Evolutionary conservation across 2,888 invertebrate genomes (phyloP).

Genomic region (Calliopum simillimum): DNA sequence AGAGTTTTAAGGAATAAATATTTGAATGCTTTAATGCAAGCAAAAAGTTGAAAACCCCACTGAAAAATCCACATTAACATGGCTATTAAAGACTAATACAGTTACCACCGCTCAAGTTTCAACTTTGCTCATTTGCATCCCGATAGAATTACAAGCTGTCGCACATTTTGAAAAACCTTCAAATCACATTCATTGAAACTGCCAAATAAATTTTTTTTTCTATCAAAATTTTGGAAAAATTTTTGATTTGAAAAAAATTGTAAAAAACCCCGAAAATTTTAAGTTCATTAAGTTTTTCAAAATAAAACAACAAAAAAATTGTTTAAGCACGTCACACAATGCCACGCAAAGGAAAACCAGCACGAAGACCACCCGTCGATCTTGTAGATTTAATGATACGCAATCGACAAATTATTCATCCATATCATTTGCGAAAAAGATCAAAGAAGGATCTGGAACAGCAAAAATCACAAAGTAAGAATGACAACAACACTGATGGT

Average conservation of each 20-base stretch:
- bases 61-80: too few species aligned
- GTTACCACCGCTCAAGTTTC: too few species aligned
- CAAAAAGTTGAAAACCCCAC: too few species aligned
- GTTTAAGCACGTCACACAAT: conserved; percentile 12
- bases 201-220: conserved; percentile 5
- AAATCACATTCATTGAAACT: conserved; percentile 16
- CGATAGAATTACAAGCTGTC: neutral
- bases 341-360: conserved; percentile 31
- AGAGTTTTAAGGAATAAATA: too few species aligned
- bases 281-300: conserved; percentile 1
- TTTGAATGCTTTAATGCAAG: too few species aligned
- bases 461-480: too few species aligned
- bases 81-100: too few species aligned
- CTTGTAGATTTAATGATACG: conserved; percentile 28
- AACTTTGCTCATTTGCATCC: too few species aligned
- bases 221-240: conserved; percentile 13
- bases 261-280: conserved; percentile 14
- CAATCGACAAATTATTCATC: neutral
- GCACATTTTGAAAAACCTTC: neutral
- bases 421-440: conserved; percentile 15
- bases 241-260: conserved; percentile 5
- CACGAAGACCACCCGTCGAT: conserved; percentile 12
- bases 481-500: neutral
- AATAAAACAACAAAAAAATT: too few species aligned
- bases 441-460: neutral